These are phyloP conservation scores for Lasioglossum calceatum DNA, from an alignment of 2,888 invertebrate genomes.

Conservation along the genomic window DNA sequence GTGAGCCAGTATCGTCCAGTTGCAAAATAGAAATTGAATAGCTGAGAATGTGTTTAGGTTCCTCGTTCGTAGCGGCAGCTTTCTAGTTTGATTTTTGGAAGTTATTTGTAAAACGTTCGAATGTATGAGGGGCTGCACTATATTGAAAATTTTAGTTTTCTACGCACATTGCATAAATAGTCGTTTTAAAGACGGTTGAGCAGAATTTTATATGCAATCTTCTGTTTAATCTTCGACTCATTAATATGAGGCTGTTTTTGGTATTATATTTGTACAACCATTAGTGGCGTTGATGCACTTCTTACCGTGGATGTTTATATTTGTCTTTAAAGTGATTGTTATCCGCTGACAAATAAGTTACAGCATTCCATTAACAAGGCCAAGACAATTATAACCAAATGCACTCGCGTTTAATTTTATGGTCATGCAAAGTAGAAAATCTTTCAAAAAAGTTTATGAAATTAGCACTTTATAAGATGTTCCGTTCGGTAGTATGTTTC, in stretches of 20 bases:
- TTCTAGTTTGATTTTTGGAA: not conserved
- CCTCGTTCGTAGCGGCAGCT: not conserved
- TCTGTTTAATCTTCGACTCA: not conserved
- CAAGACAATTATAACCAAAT: not conserved
- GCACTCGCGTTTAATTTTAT: not conserved
- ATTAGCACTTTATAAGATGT: not conserved
- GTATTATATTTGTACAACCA: not conserved
- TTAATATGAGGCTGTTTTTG: not conserved
- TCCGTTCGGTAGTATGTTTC: slow-evolving; percentile 30
- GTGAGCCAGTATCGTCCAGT: not conserved
- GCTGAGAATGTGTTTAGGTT: not conserved
- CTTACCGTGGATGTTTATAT: not conserved
- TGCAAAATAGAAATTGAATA: not conserved
- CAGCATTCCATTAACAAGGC: not conserved
- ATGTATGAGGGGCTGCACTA: not conserved
- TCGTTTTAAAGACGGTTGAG: not conserved
- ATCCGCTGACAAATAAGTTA: not conserved
- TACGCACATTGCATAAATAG: not conserved
- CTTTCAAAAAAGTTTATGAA: too few relatives aligned
- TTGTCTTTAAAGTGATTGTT: not conserved
- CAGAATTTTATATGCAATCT: not conserved
- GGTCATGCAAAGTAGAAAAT: too few relatives aligned
- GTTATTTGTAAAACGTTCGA: not conserved
- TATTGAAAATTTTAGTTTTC: not conserved
- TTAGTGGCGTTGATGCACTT: not conserved